Conservation (phyloP, 2,797 vertebrate genomes). For the Sebastes steindachneri region DNA sequence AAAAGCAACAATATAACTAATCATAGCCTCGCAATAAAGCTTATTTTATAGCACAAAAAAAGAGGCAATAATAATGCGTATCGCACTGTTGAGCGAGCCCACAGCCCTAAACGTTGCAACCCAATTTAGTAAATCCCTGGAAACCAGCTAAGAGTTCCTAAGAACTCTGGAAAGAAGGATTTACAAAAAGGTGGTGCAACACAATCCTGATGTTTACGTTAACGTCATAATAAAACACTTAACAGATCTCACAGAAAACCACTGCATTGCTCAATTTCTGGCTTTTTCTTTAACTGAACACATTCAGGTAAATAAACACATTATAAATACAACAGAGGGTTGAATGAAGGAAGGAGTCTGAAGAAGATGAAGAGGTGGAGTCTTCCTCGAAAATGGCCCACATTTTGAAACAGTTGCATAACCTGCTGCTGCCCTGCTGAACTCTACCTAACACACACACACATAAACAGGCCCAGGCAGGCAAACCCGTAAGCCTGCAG, state of each 20-base stretch:
- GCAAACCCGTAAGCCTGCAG: neutral
- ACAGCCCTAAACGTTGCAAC: no score
- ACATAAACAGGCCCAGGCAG: neutral
- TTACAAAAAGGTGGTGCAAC: neutral
- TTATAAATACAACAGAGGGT: neutral
- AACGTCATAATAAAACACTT: neutral
- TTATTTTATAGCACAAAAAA: no score
- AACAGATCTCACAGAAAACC: neutral
- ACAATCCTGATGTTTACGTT: neutral
- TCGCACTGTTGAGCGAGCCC: no score
- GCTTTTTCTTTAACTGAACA: neutral
- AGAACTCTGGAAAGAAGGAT: neutral
- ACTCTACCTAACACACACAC: conserved; percentile 49
- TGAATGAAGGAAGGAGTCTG: neutral
- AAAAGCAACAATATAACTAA: no score
- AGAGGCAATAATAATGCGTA: no score
- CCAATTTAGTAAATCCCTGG: no score
- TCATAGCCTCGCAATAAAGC: no score
- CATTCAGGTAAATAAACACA: neutral
- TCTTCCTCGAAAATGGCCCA: conserved; percentile 32
- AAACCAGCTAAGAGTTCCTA: neutral
- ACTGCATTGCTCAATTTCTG: neutral
- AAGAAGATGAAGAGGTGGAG: neutral
- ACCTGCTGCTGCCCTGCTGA: conserved; percentile 65
- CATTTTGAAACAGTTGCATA: conserved; percentile 74